Base-by-base conservation (phyloP, 2,113 vertebrate genomes). In the Hippoglossus stenolepis region DNA sequence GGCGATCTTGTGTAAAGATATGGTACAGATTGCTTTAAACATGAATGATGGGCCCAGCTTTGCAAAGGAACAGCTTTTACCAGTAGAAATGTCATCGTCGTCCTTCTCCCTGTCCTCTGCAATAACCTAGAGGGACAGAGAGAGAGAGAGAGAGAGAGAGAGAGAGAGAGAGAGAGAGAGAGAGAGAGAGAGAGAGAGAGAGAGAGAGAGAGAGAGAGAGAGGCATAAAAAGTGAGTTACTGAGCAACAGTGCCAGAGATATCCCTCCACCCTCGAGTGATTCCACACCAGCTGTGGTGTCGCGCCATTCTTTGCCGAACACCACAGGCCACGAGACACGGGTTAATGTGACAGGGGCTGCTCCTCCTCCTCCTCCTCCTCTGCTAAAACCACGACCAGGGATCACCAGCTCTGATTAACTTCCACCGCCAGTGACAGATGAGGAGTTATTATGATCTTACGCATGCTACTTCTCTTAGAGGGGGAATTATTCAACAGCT, bases 91-190 rank as follows among this genome's bases (percentile, higher is more conserved):
- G 38, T 31, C 61, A 60, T 78, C 86, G 23, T 72, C 59, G 72
- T 90, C 91, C 85, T 91, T 92, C 79, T 74, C 87, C 68, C 73
- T 79, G 87, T 93, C 90, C 90, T 94, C 90, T 92, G 90, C 81
- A 78, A 80, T 84, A 85, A 92, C 93, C 94, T 95, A 83, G 64
- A 82, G 90, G 85, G 85, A 87, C 15, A 85, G 68, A 43, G 7
- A 80, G 56, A 77, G 31, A 60, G 65, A 3, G 45, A 60, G 65
- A 3, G 45, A 85, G 64, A 76, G 72, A 72, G 66, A 60, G 65
- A 3, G 45, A 85, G 64, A 76, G 72, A 72, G 66, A 60, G 65
- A 3, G 45, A 83, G 64, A 82, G 90, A 84, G 85, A 87, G 13
- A 85, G 68, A 43, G 7, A 80, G 56, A 77, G 31, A 60, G 65